Evolutionary conservation across 2,797 vertebrate species (phyloP).

Genomic region (Alfaro cultratus): DNA sequence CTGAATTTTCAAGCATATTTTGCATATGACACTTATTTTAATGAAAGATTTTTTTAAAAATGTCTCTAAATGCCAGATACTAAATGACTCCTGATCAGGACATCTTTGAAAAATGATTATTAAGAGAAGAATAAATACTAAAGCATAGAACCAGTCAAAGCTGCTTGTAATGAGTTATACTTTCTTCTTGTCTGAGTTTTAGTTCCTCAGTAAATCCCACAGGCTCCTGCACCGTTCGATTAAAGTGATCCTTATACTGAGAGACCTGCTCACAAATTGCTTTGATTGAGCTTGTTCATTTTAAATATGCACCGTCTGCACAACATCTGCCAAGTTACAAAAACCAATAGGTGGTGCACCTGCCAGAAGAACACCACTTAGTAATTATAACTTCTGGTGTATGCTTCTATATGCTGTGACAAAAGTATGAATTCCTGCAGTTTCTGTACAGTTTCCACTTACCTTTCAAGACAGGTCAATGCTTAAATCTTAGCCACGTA

Average conservation of each 20-base stretch:
- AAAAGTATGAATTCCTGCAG: not conserved
- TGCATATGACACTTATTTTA: not conserved
- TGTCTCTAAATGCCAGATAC: not conserved
- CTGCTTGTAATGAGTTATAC: not conserved
- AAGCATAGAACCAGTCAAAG: not conserved
- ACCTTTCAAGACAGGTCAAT: not conserved
- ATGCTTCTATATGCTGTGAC: not conserved
- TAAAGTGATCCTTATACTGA: constrained; percentile 3
- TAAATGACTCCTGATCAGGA: not conserved
- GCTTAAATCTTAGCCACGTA: not conserved
- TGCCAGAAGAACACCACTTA: not conserved
- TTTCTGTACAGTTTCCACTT: not conserved
- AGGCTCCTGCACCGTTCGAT: not conserved
- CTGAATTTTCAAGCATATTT: not conserved
- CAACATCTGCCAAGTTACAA: not conserved
- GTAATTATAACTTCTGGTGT: not conserved
- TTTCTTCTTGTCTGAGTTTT: not conserved
- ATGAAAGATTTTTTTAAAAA: not conserved
- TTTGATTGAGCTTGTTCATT: constrained; percentile 6
- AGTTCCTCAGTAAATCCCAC: not conserved
- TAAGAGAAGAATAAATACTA: not conserved
- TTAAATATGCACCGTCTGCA: not conserved
- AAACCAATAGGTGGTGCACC: not conserved
- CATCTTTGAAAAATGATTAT: not conserved
- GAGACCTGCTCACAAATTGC: constrained; percentile 9